Evolutionary conservation across 1,140 invertebrate species (phyloP), one percentile per base, ranked within the genome.

Genomic region (Aphaenogaster ashmeadi): DNA sequence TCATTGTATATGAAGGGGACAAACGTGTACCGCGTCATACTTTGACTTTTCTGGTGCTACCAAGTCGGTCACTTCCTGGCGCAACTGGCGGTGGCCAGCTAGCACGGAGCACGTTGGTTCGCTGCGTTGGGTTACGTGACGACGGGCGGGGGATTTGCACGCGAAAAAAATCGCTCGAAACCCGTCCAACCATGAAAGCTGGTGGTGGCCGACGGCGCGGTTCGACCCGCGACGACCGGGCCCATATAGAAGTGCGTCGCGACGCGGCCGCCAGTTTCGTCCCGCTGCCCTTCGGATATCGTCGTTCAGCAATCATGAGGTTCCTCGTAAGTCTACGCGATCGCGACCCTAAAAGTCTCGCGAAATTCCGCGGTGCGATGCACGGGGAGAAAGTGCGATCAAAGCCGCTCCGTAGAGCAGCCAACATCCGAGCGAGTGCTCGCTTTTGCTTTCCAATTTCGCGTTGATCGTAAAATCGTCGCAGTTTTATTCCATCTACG

Each of bases 191-290:
- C 90, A 89, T 93, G 93, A 93, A 93, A 93, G 92, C 88, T 92
- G 86, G 91, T 89, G 92, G 84, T 88, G 89, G 86, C 64, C 81
- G 86, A 84, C 69, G 27, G 72, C 62, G 62, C 84, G 87, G 84
- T 62, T 88, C 78, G 74, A 56, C 67, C 75, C 78, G 88, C 54
- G 79, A 86, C 87, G 81, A 88, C 87, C 83, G 92, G 62, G 94
- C 90, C 93, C 94, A 94, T 95, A 95, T 95, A 95, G 94, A 95
- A 95, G 94, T 93, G 94, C 92, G 79, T 92, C 90, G 90, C 89
- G 81, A 93, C 91, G 67, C 87, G 75, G 86, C 58, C 50, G 92
- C 87, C 94, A 95, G 95, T 95, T 95, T 94, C 90, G 88, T 90
- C 91, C 91, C 89, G 90, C 90, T 92, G 90, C 88, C 74, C 87